Evolutionary conservation across 2,888 invertebrate genomes (phyloP).

Genomic region (Andrena hattorfiana): DNA sequence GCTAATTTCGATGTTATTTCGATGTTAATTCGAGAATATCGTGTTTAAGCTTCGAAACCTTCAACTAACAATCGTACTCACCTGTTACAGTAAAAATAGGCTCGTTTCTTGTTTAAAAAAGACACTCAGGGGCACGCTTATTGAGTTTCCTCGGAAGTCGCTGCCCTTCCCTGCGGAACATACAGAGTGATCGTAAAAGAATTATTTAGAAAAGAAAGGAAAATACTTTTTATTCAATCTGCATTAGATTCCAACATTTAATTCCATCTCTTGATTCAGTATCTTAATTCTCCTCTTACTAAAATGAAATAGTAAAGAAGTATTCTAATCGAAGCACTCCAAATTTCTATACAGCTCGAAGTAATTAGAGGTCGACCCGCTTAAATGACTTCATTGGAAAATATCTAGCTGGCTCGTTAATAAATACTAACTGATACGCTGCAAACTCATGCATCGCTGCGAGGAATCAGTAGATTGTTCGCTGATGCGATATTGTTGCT

Average conservation of each 20-base stretch:
- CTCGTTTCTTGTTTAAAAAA: constrained; percentile 19
- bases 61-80: constrained; percentile 13
- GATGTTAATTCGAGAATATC: no score
- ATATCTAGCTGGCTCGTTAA: neutral
- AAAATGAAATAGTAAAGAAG: no score
- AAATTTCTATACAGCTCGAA: neutral
- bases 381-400: neutral
- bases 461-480: neutral
- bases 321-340: neutral
- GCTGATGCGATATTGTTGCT: neutral
- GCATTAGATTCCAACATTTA: no score
- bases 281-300: no score
- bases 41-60: neutral
- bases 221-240: neutral
- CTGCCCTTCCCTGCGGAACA: constrained; percentile 30
- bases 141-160: constrained; percentile 20
- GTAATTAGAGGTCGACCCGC: neutral
- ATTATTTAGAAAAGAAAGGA: neutral
- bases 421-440: neutral
- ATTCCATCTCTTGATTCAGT: no score
- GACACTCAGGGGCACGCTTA: constrained; percentile 1
- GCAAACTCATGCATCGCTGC: neutral
- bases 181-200: neutral
- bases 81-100: constrained; percentile 26
- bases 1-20: neutral